phyloP scores from a whole-genome alignment of 1,140 invertebrate species.

The Mylabris phalerata region DNA sequence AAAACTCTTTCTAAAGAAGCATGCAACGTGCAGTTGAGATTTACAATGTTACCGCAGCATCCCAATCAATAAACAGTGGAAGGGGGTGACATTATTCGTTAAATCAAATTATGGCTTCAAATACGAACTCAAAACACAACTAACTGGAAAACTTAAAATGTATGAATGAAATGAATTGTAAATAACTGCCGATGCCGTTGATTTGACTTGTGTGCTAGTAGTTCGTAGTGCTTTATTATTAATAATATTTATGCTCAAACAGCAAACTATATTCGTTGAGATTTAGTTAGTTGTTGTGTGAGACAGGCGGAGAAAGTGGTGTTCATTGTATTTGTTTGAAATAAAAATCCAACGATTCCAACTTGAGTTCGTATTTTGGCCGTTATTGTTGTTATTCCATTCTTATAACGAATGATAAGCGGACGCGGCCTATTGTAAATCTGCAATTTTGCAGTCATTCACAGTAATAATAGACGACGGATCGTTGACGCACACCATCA shows the following conservation, averaged over 20 bases:
- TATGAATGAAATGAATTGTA: too few relatives aligned
- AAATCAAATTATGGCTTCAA: conserved; percentile 11
- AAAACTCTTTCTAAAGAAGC: background rate
- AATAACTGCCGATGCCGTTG: too few relatives aligned
- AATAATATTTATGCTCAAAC: too few relatives aligned
- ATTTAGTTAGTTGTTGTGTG: too few relatives aligned
- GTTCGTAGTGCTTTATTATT: too few relatives aligned
- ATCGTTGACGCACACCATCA: background rate
- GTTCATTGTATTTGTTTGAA: too few relatives aligned
- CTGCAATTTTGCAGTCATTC: conserved; percentile 7
- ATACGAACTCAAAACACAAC: conserved; percentile 15
- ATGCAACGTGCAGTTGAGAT: conserved; percentile 23
- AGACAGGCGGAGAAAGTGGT: too few relatives aligned
- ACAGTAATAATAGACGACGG: background rate
- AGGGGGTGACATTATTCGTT: conserved; percentile 25
- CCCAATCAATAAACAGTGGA: conserved; percentile 31
- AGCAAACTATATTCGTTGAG: too few relatives aligned
- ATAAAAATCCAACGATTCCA: background rate
- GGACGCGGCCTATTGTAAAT: conserved; percentile 16
- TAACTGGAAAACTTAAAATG: too few relatives aligned
- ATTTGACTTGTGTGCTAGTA: too few relatives aligned
- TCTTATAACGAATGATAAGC: background rate
- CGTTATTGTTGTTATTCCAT: background rate
- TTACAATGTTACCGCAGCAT: conserved; percentile 37
- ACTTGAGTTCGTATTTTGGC: conserved; percentile 11